Evolutionary conservation across 1,140 invertebrate species (phyloP), one percentile per base, ranked within the genome.

Genomic region (Penaeus indicus): DNA sequence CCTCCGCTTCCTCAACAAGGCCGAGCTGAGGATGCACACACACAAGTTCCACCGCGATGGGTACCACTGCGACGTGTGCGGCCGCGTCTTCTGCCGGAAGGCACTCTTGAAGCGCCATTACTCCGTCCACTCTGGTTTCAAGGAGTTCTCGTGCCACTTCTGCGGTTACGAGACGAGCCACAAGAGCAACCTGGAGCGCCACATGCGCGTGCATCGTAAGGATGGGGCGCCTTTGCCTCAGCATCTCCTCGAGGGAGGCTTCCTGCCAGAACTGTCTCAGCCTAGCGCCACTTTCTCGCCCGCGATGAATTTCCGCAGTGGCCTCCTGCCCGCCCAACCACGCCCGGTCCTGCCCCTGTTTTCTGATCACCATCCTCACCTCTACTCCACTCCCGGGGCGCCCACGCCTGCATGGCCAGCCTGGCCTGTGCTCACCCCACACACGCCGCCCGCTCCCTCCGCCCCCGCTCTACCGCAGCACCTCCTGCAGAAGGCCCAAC

Each of bases 161-260:
- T 94, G 94, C 90, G 92, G 92, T 77, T 94, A 94, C 90, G 93
- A 93, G n/a, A 94, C 93, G 5, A 94, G 93, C 86, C 93, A 94
- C 90, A 94, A 94, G 90, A 93, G 93, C 84, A 94, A 94, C 89
- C 88, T 94, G 75, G 93, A 94, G 83, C 91, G 94, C n/a, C 94
- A 94, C 89, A 84, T 90, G 87, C 91, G 91, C 64, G 90, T 91
- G 5, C 92, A 92, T 62, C 11, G 38, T 1, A 84, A 84, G 19
- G 42, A 67, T 13, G 78, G 47, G 22, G 3, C 38, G 27, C 72
- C 72, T 38, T n/a, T 38, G 0, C 13, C 54, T 32, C 27, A 62
- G 75, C 18, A 21, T 60, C 18, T 19, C 19, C 4, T 42, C 19
- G 27, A 47, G n/a, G 47, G 8, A 22, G 72, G 19, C 42, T 64